phyloP scores from a whole-genome alignment of 1,140 invertebrate species.

The Teleogryllus occipitalis region DNA sequence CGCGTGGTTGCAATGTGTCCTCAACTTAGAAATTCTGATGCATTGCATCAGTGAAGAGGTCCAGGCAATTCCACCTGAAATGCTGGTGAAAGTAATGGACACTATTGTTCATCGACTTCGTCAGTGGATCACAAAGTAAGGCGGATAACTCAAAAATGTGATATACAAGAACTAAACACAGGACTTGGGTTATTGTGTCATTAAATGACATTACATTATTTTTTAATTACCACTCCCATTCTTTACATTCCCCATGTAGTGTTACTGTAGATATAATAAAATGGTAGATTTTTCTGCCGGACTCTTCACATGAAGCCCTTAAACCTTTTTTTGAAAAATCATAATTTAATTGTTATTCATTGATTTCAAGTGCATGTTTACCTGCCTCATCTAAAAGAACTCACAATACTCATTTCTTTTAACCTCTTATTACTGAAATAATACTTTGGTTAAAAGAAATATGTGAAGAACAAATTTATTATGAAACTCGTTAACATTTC shows the following conservation, averaged over 20 bases:
- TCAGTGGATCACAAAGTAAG: background rate
- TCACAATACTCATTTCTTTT: too few species aligned
- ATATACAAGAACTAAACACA: background rate
- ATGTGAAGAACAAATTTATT: too few species aligned
- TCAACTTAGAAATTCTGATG: background rate
- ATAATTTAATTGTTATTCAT: too few species aligned
- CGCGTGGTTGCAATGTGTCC: background rate
- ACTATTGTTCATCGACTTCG: background rate
- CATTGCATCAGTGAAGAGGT: background rate
- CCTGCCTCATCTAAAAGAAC: too few species aligned
- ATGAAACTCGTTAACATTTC: too few species aligned
- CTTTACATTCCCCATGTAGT: background rate
- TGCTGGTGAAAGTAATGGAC: background rate
- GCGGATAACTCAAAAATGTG: background rate
- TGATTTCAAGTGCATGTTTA: too few species aligned
- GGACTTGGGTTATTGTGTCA: background rate
- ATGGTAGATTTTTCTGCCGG: background rate
- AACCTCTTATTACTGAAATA: too few species aligned
- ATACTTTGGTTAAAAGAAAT: too few species aligned
- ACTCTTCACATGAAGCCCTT: background rate
- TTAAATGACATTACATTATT: background rate
- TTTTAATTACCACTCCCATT: background rate
- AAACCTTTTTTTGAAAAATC: too few species aligned
- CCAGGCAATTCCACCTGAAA: slow-evolving; percentile 8
- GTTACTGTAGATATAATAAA: background rate